Percentiles rank a stretch among this genome's conserved stretches.
phyloP scores from a whole-genome alignment of 2,888 invertebrate genomes.

The Leucophenga montana region DNA sequence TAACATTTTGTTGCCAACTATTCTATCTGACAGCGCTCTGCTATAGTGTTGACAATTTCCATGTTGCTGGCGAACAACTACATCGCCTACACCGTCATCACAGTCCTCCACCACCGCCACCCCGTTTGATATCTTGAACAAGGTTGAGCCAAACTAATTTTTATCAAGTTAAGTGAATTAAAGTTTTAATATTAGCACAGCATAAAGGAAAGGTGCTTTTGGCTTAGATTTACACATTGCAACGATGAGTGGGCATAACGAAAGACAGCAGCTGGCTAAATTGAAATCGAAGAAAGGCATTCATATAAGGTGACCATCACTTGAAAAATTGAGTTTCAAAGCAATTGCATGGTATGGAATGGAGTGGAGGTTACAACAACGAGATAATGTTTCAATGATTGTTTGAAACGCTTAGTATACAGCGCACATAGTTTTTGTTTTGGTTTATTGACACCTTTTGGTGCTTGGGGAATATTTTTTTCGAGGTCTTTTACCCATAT shows the following conservation, averaged over 20 bases:
- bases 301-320: not conserved
- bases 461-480: too few species aligned
- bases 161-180: constrained; percentile 57
- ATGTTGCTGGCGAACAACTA: constrained; percentile 43
- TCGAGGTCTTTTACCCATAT: too few species aligned
- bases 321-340: too few species aligned
- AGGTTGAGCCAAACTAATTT: constrained; percentile 52
- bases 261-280: constrained; percentile 43
- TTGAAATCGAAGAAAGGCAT: constrained; percentile 44
- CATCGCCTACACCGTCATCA: constrained; percentile 7
- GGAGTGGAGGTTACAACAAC: too few species aligned
- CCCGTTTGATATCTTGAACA: not conserved
- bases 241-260: constrained; percentile 27
- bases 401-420: too few species aligned
- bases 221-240: constrained; percentile 17
- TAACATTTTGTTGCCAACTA: not conserved
- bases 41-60: constrained; percentile 29
- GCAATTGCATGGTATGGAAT: too few species aligned
- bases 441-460: too few species aligned
- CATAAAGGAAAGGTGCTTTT: constrained; percentile 7
- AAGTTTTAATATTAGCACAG: constrained; percentile 59
- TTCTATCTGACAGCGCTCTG: not conserved
- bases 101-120: too few species aligned
- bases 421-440: too few species aligned
- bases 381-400: too few species aligned